Conservation (phyloP, 2,888 invertebrate genomes). For the Sphaerophoria rueppellii region DNA sequence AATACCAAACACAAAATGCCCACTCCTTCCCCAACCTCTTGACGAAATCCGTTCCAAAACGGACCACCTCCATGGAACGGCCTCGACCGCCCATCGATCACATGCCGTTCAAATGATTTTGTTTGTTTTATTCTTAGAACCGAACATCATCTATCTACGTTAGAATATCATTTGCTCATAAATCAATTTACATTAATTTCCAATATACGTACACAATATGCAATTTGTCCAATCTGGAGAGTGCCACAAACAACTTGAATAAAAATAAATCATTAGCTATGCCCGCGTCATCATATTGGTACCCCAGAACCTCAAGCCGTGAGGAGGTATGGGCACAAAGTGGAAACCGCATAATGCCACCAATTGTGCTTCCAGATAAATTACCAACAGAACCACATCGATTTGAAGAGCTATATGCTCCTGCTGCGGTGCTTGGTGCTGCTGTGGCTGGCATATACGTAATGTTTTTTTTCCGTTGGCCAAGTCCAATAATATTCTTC, state of each 20-base stretch:
- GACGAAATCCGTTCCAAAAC: not conserved
- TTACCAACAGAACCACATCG: slow-evolving; percentile 58
- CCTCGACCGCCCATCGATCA: slow-evolving; percentile 8
- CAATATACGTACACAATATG: slow-evolving; percentile 59
- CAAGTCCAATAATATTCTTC: slow-evolving; percentile 44
- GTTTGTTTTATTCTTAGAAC: not conserved
- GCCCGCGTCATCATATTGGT: no score
- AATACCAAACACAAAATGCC: no score
- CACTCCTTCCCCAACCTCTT: no score
- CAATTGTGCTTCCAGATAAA: slow-evolving; percentile 70
- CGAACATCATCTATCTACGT: not conserved
- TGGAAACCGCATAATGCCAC: slow-evolving; percentile 65
- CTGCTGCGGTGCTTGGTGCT: not conserved
- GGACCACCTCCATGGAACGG: slow-evolving; percentile 7
- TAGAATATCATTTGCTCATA: slow-evolving; percentile 60
- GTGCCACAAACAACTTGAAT: slow-evolving; percentile 68
- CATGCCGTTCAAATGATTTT: slow-evolving; percentile 19
- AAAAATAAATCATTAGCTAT: slow-evolving; percentile 54
- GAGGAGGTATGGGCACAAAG: slow-evolving; percentile 26
- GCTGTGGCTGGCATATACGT: not conserved
- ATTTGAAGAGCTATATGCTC: slow-evolving; percentile 34
- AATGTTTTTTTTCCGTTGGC: not conserved
- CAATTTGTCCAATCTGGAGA: slow-evolving; percentile 70
- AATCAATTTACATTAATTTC: slow-evolving; percentile 70
- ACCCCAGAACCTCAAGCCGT: no score